Evolutionary conservation across 2,113 vertebrate species (phyloP), one percentile per base, ranked within the genome.

Genomic region (Heteronetta atricapilla): DNA sequence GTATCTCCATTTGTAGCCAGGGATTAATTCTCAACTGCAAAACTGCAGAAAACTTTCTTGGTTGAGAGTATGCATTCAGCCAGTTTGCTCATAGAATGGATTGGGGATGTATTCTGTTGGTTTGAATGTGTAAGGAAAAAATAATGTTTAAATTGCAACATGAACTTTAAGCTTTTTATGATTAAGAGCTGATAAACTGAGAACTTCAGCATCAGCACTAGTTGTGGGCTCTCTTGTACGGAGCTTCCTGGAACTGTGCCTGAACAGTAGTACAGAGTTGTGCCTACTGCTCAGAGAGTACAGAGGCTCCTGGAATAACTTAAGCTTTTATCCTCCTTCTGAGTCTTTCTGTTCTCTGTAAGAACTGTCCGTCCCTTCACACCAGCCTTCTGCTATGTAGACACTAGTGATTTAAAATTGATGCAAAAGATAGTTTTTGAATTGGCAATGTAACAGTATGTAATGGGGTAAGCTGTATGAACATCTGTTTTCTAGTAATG

Each of bases 61-160:
- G 23, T 14, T 63, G 31, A 69, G 68, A 68, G 83, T 69, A 28
- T 62, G 78, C 78, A 58, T 66, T 96, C 93, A 85, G 87, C 55
- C 48, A 38, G 23, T 85, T 80, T 21, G 34, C 69, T 91, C 85
- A 84, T 42, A 93, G 79, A 75, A 86, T 92, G 93, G 31, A 79
- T 95, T 89, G 93, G 85, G 93, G 69, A 93, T 94, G 76, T 56
- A 90, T 15, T 95, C 70, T 88, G 55, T 94, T 44, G 52, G 50
- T 95, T 95, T 97, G 83, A 67, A 88, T 92, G 19, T 90, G 50
- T 64, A 89, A 82, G 60, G 80, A 89, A 75, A 95, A 96, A 38
- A 93, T 82, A 79, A 28, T 89, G 66, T 97, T 89, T 86, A 44
- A 55, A 59, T 84, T 89, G 78, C 78, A 96, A 58, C 84, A 62